A percentile compares a stretch with the other conserved stretches of the same genome.
Conservation (phyloP, 2,113 vertebrate genomes). For the Rhabdomys dilectus region DNA sequence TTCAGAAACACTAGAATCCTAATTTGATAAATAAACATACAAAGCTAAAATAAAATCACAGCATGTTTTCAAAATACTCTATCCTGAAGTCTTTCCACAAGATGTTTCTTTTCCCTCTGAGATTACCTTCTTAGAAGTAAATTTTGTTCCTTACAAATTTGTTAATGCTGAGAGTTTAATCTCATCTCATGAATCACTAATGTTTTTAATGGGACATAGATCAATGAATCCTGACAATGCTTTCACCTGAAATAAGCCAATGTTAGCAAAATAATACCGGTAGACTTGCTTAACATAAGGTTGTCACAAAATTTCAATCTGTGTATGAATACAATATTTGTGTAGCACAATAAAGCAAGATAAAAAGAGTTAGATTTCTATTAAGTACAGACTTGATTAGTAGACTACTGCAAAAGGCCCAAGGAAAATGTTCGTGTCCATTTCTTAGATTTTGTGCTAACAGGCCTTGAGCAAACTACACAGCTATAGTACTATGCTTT, state of each 20-base stretch:
- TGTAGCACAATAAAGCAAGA: background rate
- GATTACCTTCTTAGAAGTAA: background rate
- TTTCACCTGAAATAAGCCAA: background rate
- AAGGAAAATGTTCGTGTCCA: background rate
- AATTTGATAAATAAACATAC: background rate
- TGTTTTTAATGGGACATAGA: background rate
- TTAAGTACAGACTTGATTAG: background rate
- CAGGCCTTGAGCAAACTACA: background rate
- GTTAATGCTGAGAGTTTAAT: background rate
- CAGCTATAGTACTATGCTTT: background rate
- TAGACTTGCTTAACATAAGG: background rate
- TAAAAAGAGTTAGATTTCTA: background rate
- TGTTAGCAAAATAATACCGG: background rate
- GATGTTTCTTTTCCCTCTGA: background rate
- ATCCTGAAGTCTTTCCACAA: background rate
- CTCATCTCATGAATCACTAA: background rate
- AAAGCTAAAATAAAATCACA: background rate
- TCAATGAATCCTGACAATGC: background rate
- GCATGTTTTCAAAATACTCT: background rate
- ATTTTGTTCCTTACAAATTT: background rate
- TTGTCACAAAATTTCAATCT: background rate
- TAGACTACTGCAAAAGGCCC: background rate
- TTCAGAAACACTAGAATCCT: background rate
- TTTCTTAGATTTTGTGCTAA: background rate
- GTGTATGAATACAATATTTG: background rate